Conservation (phyloP, 2,113 vertebrate species). For the Upupa epops region DNA sequence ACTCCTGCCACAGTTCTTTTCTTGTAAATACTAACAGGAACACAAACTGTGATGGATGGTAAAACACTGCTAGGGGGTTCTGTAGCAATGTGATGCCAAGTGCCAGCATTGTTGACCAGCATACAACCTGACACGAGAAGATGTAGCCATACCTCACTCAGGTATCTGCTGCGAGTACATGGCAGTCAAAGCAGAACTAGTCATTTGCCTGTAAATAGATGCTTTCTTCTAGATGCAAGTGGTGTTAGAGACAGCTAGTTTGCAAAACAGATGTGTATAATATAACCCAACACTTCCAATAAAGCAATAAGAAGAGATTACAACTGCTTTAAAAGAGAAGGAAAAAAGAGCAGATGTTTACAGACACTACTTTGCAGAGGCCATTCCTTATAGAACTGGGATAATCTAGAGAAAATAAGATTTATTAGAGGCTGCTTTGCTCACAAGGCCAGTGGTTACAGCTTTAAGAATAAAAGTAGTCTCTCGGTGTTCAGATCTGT, state of each 20-base stretch:
- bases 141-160: slow-evolving; percentile 36
- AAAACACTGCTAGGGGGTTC: slow-evolving; percentile 14
- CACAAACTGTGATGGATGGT: slow-evolving; percentile 6
- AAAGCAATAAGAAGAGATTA: neutral
- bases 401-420: neutral
- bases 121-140: slow-evolving; percentile 71
- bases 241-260: slow-evolving; percentile 42
- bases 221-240: slow-evolving; percentile 55
- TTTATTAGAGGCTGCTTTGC: slow-evolving; percentile 9
- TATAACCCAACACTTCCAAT: slow-evolving; percentile 15
- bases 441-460: slow-evolving; percentile 10
- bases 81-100: neutral
- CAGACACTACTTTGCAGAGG: neutral
- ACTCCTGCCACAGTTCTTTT: neutral
- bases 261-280: slow-evolving; percentile 35
- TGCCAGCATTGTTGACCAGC: slow-evolving; percentile 75
- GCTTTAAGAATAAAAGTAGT: slow-evolving; percentile 18
- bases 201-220: slow-evolving; percentile 63
- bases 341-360: neutral
- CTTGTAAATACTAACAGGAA: slow-evolving; percentile 27
- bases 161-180: slow-evolving; percentile 52
- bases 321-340: neutral
- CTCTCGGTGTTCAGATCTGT: neutral
- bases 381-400: neutral
- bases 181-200: slow-evolving; percentile 16